Base-by-base conservation (phyloP, 2,797 vertebrate genomes). In the Lithobates pipiens region DNA sequence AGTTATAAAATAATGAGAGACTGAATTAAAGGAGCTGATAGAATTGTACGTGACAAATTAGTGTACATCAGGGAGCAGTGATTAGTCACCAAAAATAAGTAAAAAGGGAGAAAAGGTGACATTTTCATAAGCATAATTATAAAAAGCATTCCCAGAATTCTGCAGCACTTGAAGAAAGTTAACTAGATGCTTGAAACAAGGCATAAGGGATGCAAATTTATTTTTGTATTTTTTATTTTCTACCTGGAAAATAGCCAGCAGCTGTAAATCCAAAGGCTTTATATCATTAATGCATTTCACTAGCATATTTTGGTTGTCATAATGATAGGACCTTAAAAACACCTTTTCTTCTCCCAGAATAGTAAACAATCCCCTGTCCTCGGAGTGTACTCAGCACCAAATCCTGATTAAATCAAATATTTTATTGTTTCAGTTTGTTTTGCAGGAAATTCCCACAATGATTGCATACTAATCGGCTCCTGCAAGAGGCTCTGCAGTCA, bases 391-490 rank as follows among this genome's bases (percentile, higher is more conserved):
- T 10, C 6, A 61, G 36, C 23, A 23, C 44, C 36, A 73, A 29
- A 6, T 39, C 54, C 72, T 61, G 50, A 61, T 72, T 73, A 57
- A 73, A 63, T 81, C 29, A 73, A 72, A 81, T 73, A 63, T 82
- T 74, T 74, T 82, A 65, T 82, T 82, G 70, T 82, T 74, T 34
- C 57, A n/a, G 46, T 81, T 81, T 81, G 80, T 82, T 82, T 74
- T 73, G 70, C 54, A 73, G 18, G 34, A 44, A 73, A 63, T 81
- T 73, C 79, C 32, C 32, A 61, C n/a, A 73, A 27, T 39, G 39
- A 70, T 72, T 72, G 79, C 50, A 81, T 81, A 25, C 50, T 81
- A 81, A 81, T 73, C 57, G 27, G 39, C 71, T 81, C 69, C 46
- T 72, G 46, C n/a, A 69, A 81, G 46, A 81, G n/a, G 18, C 36